phyloP scores from a whole-genome alignment of 2,888 invertebrate species.

The Corythucha ciliata region DNA sequence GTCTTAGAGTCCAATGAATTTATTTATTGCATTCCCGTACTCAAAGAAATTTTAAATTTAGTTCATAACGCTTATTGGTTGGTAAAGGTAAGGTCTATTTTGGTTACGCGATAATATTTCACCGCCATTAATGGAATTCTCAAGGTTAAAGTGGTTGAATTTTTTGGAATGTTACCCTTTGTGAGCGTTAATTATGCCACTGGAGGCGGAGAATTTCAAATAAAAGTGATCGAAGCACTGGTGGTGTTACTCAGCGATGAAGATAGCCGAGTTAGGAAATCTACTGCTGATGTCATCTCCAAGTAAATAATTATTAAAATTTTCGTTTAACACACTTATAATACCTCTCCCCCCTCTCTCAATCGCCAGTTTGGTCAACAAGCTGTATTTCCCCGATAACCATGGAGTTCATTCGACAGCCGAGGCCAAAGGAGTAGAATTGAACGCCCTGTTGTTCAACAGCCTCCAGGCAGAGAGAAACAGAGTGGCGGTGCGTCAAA shows the following conservation, averaged over 20 bases:
- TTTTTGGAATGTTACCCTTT: slow-evolving; percentile 52
- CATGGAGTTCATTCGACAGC: no score
- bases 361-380: slow-evolving; percentile 25
- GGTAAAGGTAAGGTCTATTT: slow-evolving; percentile 54
- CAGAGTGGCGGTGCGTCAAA: no score
- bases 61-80: slow-evolving; percentile 74
- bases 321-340: background rate
- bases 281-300: slow-evolving; percentile 57
- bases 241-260: slow-evolving; percentile 56
- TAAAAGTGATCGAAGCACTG: slow-evolving; percentile 51
- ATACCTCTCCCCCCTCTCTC: background rate
- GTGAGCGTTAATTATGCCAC: slow-evolving; percentile 49
- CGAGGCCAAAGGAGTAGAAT: no score
- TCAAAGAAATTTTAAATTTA: slow-evolving; percentile 54
- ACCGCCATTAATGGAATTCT: slow-evolving; percentile 29
- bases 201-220: slow-evolving; percentile 47
- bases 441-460: no score
- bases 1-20: slow-evolving; percentile 56
- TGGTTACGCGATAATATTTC: no score
- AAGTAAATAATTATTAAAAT: slow-evolving; percentile 44
- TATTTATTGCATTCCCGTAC: slow-evolving; percentile 47
- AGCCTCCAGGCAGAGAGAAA: no score
- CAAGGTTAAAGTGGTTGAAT: slow-evolving; percentile 55
- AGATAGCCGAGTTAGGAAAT: slow-evolving; percentile 65
- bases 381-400: slow-evolving; percentile 29